phyloP scores from a whole-genome alignment of 2,113 vertebrate species.

The Callaeas wilsoni region DNA sequence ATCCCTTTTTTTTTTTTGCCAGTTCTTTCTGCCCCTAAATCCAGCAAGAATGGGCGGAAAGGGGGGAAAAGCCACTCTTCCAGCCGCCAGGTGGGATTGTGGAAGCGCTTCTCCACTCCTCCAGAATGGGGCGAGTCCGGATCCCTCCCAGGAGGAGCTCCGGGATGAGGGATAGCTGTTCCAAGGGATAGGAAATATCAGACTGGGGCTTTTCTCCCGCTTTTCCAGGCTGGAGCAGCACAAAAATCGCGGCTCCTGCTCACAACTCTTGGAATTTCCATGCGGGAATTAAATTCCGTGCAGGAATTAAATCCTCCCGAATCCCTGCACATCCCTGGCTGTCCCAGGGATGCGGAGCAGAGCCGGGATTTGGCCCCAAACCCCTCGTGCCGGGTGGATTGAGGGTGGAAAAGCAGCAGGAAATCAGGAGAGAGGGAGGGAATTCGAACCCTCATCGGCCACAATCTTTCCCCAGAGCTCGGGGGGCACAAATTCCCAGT shows the following conservation, averaged over 20 bases:
- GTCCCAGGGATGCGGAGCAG: neutral
- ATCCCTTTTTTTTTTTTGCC: neutral
- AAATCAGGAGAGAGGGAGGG: neutral
- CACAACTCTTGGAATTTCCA: neutral
- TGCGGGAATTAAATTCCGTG: too few relatives aligned
- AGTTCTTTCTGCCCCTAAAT: neutral
- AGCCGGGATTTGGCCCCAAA: neutral
- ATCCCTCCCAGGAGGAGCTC: too few relatives aligned
- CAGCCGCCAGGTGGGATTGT: neutral
- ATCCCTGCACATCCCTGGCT: accelerated
- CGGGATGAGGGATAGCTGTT: neutral
- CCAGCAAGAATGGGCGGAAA: accelerated
- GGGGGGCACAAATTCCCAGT: neutral
- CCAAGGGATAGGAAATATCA: too few relatives aligned
- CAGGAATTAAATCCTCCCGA: neutral
- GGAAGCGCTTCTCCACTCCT: neutral
- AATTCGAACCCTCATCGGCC: neutral
- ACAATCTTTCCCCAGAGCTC: neutral
- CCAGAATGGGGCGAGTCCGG: accelerated
- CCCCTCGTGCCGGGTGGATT: accelerated
- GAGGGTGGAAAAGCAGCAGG: neutral
- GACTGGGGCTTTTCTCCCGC: too few relatives aligned
- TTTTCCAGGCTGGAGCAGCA: neutral
- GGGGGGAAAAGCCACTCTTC: accelerated
- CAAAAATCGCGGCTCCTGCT: accelerated